Evolutionary conservation across 37 sponge, comb jelly and placozoan species (phyloP).

Genomic region (Ephydatia muelleri): DNA sequence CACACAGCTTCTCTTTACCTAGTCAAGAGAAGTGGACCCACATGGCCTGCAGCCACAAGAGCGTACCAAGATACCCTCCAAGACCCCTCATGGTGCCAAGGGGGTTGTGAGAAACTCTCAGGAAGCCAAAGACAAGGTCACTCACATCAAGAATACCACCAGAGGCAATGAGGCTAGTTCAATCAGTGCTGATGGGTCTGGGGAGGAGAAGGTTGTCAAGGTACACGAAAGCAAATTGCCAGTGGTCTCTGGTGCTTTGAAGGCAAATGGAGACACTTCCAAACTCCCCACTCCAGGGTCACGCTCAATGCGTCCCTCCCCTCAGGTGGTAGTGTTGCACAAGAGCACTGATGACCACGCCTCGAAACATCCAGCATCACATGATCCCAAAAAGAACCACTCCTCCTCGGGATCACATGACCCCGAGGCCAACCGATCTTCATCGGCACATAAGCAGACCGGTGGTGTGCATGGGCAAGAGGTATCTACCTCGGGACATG

Average conservation of each 20-base stretch:
- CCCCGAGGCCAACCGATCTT: background rate
- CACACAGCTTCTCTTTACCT: no score
- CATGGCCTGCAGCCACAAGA: background rate
- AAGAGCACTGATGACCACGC: background rate
- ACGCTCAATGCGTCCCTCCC: background rate
- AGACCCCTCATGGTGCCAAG: conserved; percentile 4
- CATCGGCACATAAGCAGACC: background rate
- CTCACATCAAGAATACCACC: background rate
- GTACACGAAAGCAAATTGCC: background rate
- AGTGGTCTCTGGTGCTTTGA: background rate
- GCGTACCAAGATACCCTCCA: background rate
- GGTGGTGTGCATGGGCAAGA: no score
- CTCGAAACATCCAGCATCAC: background rate
- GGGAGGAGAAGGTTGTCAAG: background rate
- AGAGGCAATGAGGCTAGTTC: no score
- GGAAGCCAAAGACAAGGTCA: background rate
- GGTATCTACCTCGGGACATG: background rate
- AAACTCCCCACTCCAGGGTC: background rate
- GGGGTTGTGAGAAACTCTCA: background rate
- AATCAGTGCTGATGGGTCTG: background rate
- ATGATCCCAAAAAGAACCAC: background rate
- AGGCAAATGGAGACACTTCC: background rate
- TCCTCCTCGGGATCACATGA: background rate
- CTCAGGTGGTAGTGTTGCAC: background rate
- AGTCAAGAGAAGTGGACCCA: no score